Conservation (phyloP, 2,113 vertebrate species). For the Phalacrocorax pelagicus region DNA sequence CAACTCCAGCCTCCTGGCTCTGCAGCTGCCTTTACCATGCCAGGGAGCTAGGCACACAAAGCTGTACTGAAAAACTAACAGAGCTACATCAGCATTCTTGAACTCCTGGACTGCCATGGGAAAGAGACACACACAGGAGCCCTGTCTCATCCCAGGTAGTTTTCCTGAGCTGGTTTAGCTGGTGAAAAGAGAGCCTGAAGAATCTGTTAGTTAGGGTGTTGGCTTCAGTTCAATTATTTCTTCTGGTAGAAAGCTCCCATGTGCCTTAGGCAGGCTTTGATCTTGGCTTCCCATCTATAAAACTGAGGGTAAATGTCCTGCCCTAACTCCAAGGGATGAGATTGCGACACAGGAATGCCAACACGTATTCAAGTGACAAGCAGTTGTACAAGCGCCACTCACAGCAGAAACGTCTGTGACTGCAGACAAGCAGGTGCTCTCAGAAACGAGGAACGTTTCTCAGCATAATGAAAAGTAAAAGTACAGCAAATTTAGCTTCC, state of each 20-base stretch:
- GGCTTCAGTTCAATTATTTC: background rate
- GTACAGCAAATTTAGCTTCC: background rate
- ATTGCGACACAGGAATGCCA: accelerated
- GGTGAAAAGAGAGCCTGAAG: background rate
- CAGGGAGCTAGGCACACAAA: background rate
- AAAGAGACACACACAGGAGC: background rate
- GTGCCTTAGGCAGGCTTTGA: background rate
- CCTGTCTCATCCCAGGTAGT: background rate
- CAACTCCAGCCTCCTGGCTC: background rate
- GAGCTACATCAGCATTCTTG: background rate
- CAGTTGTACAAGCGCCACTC: background rate
- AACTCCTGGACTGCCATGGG: background rate
- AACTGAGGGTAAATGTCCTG: background rate
- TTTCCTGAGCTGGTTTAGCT: background rate
- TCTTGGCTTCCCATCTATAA: background rate
- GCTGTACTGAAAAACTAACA: background rate
- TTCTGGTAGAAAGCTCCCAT: background rate
- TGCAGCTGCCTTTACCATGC: background rate
- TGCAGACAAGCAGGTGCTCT: background rate
- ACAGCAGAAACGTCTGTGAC: background rate
- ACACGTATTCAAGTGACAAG: accelerated
- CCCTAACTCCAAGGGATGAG: background rate
- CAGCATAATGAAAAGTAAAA: background rate
- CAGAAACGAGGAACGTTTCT: background rate
- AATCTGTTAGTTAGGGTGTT: background rate